phyloP scores from a whole-genome alignment of 2,797 vertebrate genomes.

The Morelia viridis region DNA sequence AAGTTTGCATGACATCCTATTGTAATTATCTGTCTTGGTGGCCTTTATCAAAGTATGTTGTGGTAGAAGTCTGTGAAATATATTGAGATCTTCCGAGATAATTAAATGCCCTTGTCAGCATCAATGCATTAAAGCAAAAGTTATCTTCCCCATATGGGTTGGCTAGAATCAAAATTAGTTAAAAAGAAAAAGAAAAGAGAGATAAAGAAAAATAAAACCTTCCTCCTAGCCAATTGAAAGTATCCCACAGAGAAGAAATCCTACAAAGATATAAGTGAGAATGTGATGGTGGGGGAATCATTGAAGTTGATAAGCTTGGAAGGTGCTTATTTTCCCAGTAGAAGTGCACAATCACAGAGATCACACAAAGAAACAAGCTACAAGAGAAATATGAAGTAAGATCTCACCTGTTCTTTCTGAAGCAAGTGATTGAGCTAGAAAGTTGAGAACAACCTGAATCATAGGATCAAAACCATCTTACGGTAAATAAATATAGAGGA shows the following conservation, averaged over 20 bases:
- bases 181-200: background rate
- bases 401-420: constrained; percentile 12
- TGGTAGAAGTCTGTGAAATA: background rate
- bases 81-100: background rate
- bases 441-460: constrained; percentile 29
- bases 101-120: background rate
- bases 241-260: constrained; percentile 27
- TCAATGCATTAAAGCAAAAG: background rate
- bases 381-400: constrained; percentile 5
- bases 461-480: constrained; percentile 49
- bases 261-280: background rate
- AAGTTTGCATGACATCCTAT: background rate
- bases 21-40: background rate
- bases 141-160: background rate
- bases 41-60: background rate
- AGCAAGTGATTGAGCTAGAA: background rate
- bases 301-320: background rate
- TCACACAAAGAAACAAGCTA: background rate
- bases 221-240: constrained; percentile 11
- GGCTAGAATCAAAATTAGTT: background rate
- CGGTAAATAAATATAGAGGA: background rate
- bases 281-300: background rate
- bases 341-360: background rate
- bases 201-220: background rate
- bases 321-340: background rate